Base-by-base conservation (phyloP, 2,888 invertebrate species). In the Philopedon plagiatum region DNA sequence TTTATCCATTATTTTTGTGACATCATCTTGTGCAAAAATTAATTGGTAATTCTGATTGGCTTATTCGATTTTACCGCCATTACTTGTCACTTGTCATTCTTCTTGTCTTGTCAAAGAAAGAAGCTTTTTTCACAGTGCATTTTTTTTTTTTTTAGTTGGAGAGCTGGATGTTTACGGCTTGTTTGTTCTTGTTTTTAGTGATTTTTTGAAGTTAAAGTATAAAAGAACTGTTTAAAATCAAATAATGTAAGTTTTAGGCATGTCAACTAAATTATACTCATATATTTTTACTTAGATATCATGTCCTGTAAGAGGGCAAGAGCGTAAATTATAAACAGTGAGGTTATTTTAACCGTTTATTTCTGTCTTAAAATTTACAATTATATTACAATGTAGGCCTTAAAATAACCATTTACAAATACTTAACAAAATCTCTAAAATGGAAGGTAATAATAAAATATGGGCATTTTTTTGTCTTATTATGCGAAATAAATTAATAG, bases 261-360 rank as follows among this genome's bases (percentile, higher is more conserved):
- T 41, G 41, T 8, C 15, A 15, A 15, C 15, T 34, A 15, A 5
- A 4, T n/a, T n/a, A n/a, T n/a, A n/a, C n/a, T n/a, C n/a, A n/a
- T n/a, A n/a, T n/a, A n/a, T n/a, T n/a, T n/a, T n/a, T n/a, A n/a
- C n/a, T n/a, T n/a, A n/a, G n/a, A n/a, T n/a, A n/a, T n/a, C n/a
- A n/a, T n/a, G n/a, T n/a, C n/a, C n/a, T 37, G 7, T 15, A 15
- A 41, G 15, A 7, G 2, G 3, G 18, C 15, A 39, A 41, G 1
- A 41, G 5, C 1, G 15, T 5, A 19, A 37, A 58, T 58, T 19
- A 57, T 18, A 34, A 13, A 58, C 19, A 61, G 9, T 61, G 11
- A 61, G 60, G 60, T 41, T 61, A 61, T 44, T n/a, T 61, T 61
- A 61, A 41, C 60, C 44, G 60, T 61, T 61, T 61, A 61, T 61